Percentiles rank a stretch among this genome's conserved stretches.
These are phyloP conservation scores for Enteromius paludinosus DNA, from an alignment of 2,797 vertebrate species.

Conservation along the genomic window DNA sequence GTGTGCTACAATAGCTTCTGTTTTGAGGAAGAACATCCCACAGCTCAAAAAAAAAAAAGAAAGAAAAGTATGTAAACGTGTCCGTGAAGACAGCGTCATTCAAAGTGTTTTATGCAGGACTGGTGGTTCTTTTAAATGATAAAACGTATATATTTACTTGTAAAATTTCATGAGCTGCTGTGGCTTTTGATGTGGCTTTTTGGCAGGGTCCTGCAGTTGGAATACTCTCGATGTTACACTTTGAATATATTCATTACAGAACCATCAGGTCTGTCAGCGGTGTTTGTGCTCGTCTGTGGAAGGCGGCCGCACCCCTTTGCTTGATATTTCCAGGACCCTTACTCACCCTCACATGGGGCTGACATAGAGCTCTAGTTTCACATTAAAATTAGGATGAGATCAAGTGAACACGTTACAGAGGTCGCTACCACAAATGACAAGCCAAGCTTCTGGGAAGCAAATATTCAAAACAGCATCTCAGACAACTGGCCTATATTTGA, in stretches of 20 bases:
- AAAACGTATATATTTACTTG: not conserved
- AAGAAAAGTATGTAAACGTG: not conserved
- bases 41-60: not conserved
- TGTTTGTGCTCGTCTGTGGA: constrained; percentile 20
- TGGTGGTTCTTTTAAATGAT: not conserved
- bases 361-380: constrained; percentile 80
- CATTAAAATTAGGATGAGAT: constrained; percentile 77
- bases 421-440: constrained; percentile 64
- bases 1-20: not conserved
- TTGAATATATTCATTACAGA: constrained; percentile 25
- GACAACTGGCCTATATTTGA: not conserved
- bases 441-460: constrained; percentile 15
- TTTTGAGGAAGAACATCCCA: not conserved
- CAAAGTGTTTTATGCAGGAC: not conserved
- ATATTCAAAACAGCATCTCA: constrained; percentile 15
- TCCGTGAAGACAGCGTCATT: not conserved
- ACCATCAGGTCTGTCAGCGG: constrained; percentile 14
- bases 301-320: constrained; percentile 23
- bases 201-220: not conserved
- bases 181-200: not conserved
- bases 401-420: constrained; percentile 69
- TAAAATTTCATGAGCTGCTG: not conserved
- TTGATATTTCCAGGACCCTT: constrained; percentile 77
- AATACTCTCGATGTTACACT: not conserved
- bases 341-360: constrained; percentile 81